Percentiles rank a stretch among this genome's conserved stretches.
Evolutionary conservation across 2,888 invertebrate genomes (phyloP).

Genomic region (Cepaea hortensis): DNA sequence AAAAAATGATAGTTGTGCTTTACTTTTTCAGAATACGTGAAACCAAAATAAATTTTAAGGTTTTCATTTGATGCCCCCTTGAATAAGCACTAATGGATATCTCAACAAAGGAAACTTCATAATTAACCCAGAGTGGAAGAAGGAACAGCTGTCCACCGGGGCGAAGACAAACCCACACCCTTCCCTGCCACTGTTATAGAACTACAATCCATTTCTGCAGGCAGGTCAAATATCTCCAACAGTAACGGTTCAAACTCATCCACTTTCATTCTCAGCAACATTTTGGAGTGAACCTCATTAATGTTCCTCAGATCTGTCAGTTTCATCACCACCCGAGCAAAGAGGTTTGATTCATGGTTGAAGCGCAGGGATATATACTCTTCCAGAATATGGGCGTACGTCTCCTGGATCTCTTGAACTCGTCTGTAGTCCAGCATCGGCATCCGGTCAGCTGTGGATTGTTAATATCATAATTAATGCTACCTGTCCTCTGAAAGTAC

Average conservation of each 20-base stretch:
- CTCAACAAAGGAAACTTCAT: too few species aligned
- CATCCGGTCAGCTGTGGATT: constrained; percentile 63
- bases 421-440: constrained; percentile 56
- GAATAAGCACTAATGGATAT: too few species aligned
- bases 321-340: constrained; percentile 84
- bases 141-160: neutral
- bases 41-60: too few species aligned
- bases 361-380: constrained; percentile 64
- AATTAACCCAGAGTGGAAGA: neutral
- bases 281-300: constrained; percentile 92
- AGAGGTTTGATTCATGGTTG: constrained; percentile 66
- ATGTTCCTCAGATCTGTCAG: constrained; percentile 91
- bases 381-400: constrained; percentile 66
- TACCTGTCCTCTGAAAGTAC: too few species aligned
- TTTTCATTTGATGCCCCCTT: too few species aligned
- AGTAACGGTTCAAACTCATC: constrained; percentile 91
- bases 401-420: constrained; percentile 67
- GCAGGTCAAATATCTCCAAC: constrained; percentile 94
- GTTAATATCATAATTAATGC: neutral
- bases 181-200: too few species aligned
- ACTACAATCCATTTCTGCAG: constrained; percentile 22
- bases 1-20: too few species aligned
- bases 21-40: too few species aligned
- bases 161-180: neutral
- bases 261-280: constrained; percentile 93